Conservation (phyloP, 2,113 vertebrate species). For the Aepyceros melampus region DNA sequence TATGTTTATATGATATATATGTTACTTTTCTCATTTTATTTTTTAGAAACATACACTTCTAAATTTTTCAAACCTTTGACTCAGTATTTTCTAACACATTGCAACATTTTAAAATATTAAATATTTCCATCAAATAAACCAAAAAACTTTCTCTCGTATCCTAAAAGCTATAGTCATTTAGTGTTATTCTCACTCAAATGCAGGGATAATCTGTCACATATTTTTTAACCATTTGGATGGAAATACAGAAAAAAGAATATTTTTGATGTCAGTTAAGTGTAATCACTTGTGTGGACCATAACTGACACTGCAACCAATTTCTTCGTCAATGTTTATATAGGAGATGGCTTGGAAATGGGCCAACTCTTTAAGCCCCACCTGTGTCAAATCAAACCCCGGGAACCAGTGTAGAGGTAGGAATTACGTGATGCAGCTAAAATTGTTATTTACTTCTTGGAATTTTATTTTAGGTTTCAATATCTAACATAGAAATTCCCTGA, state of each 20-base stretch:
- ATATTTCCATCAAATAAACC: not conserved
- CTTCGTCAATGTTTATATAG: not conserved
- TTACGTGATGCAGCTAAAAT: not conserved
- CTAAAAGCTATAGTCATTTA: not conserved
- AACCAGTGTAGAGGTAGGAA: not conserved
- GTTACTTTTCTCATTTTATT: not conserved
- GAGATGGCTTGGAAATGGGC: not conserved
- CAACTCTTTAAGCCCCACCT: slow-evolving; percentile 27
- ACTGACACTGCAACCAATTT: not conserved
- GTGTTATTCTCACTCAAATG: not conserved
- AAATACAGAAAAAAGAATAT: not conserved
- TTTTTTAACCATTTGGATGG: not conserved
- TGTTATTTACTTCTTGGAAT: slow-evolving; percentile 43
- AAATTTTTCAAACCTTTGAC: not conserved
- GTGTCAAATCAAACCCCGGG: slow-evolving; percentile 24
- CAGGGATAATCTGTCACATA: not conserved
- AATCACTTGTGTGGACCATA: not conserved
- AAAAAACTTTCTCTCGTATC: not conserved
- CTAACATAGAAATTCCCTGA: not conserved
- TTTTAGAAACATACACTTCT: not conserved
- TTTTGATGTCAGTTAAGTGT: slow-evolving; percentile 3
- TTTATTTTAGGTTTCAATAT: slow-evolving; percentile 1
- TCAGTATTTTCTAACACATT: not conserved
- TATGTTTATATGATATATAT: not conserved
- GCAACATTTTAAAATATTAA: not conserved